These are phyloP conservation scores for Physeter macrocephalus DNA, from an alignment of 2,113 vertebrate genomes.

Conservation along the genomic window DNA sequence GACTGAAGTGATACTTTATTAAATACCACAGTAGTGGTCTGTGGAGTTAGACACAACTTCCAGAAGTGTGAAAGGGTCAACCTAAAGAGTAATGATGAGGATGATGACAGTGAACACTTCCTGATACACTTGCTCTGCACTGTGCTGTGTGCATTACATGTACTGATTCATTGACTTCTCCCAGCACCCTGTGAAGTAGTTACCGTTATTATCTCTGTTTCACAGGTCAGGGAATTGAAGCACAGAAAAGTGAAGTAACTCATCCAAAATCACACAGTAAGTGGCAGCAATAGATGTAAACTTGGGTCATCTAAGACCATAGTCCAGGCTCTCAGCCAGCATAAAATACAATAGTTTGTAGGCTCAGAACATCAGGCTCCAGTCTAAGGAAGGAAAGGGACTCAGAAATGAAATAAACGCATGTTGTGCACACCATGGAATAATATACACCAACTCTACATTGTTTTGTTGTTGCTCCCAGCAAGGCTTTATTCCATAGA, in stretches of 20 bases:
- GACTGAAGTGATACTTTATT: not conserved
- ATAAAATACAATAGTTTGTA: not conserved
- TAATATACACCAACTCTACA: not conserved
- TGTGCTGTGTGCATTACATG: rapidly evolving
- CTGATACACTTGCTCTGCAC: not conserved
- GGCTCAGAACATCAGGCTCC: not conserved
- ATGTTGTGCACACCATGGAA: rapidly evolving
- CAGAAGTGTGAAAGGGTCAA: not conserved
- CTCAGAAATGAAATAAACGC: not conserved
- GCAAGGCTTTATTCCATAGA: not conserved
- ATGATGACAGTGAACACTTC: not conserved
- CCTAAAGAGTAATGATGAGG: not conserved
- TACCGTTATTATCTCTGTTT: not conserved
- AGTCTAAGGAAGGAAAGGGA: not conserved
- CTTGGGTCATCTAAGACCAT: not conserved
- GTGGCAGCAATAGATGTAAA: not conserved
- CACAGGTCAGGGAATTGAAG: not conserved
- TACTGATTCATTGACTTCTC: not conserved
- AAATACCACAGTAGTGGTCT: not conserved
- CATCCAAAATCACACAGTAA: not conserved
- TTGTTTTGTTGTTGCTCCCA: not conserved
- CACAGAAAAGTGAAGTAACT: not conserved
- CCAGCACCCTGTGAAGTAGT: not conserved
- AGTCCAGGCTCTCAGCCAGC: not conserved
- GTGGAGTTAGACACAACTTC: not conserved